Evolutionary conservation across 2,113 vertebrate species (phyloP).

Genomic region (Lota lota): DNA sequence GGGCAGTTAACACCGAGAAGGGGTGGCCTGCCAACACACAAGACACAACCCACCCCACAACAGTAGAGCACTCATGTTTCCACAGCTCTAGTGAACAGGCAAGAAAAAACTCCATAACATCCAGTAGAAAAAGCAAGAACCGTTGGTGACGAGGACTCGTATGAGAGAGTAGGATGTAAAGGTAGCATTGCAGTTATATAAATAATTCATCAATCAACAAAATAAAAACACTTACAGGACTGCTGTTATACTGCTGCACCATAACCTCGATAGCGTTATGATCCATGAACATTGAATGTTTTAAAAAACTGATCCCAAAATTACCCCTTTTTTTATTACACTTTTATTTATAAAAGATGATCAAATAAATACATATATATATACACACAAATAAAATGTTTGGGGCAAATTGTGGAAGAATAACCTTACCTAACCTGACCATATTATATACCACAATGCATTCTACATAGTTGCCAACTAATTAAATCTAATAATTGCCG

Average conservation of each 20-base stretch:
- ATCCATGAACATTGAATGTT: neutral
- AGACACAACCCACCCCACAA: neutral
- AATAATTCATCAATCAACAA: neutral
- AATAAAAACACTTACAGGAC: neutral
- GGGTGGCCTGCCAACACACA: conserved; percentile 82
- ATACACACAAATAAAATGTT: neutral
- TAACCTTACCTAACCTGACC: no score
- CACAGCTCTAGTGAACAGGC: no score
- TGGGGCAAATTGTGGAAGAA: no score
- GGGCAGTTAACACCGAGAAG: conserved; percentile 85
- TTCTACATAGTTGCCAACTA: no score
- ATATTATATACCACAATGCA: no score
- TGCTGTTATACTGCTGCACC: no score
- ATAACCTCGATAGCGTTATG: neutral
- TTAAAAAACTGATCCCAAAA: neutral
- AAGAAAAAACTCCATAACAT: no score
- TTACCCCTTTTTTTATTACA: neutral
- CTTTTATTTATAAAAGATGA: neutral
- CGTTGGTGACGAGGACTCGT: neutral
- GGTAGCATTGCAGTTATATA: neutral
- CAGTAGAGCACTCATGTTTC: no score
- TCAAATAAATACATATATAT: neutral
- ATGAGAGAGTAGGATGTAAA: neutral
- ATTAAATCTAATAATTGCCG: no score
- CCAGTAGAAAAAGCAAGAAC: no score